Conservation (phyloP, 2,113 vertebrate species). For the Toxotes jaculatrix region DNA sequence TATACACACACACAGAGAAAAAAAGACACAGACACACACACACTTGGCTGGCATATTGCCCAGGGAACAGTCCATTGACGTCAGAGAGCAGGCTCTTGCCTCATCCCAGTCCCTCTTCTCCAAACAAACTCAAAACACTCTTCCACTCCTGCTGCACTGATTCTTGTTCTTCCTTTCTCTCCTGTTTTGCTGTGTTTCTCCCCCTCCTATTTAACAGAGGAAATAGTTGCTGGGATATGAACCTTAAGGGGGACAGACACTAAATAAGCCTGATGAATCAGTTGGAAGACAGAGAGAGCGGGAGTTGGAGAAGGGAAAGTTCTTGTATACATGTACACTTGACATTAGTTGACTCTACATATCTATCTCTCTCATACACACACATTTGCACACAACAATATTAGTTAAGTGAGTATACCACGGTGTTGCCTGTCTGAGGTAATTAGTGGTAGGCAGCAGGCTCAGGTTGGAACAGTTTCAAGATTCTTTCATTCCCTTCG, state of each 20-base stretch:
- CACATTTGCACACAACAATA: not conserved
- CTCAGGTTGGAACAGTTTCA: constrained; percentile 31
- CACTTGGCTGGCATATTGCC: constrained; percentile 80
- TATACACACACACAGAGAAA: constrained; percentile 14
- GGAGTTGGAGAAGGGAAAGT: constrained; percentile 5
- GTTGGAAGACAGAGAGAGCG: constrained; percentile 10
- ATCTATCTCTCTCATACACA: not conserved
- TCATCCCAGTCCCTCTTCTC: constrained; percentile 86
- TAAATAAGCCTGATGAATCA: constrained; percentile 59
- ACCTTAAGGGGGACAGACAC: constrained; percentile 41
- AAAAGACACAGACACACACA: constrained; percentile 37
- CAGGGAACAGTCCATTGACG: constrained; percentile 88
- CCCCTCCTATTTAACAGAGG: constrained; percentile 28
- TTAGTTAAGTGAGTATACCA: not conserved
- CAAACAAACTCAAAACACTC: constrained; percentile 86
- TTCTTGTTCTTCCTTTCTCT: constrained; percentile 47
- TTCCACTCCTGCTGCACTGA: constrained; percentile 50
- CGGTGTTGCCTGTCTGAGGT: constrained; percentile 16
- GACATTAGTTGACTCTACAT: constrained; percentile 45
- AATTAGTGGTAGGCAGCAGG: constrained; percentile 12
- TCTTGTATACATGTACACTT: constrained; percentile 50
- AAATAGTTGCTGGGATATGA: constrained; percentile 66
- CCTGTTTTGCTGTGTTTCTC: constrained; percentile 41
- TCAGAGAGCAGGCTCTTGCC: constrained; percentile 85
- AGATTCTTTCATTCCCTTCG: constrained; percentile 18